These are phyloP conservation scores for Montipora cactus DNA, from an alignment of 64 coral and sea anemone species.

Conservation along the genomic window DNA sequence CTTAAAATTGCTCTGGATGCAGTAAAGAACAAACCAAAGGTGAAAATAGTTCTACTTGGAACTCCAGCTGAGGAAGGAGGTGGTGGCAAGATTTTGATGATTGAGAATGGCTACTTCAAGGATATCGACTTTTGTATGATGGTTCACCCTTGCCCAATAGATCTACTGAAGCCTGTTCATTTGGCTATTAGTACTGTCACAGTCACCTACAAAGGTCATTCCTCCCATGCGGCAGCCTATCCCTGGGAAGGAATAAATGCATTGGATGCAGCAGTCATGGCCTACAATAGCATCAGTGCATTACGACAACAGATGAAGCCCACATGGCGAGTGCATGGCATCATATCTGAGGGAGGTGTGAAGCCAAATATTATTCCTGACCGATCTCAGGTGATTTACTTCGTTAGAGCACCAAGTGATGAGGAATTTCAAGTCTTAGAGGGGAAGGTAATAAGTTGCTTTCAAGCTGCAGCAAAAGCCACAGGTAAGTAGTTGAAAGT, in stretches of 20 bases:
- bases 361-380: conserved; percentile 88
- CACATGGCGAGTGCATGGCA: conserved; percentile 86
- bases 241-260: conserved; percentile 92
- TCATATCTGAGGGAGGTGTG: conserved; percentile 78
- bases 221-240: conserved; percentile 79
- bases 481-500: conserved; percentile 42
- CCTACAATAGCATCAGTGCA: conserved; percentile 76
- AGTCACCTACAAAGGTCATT: conserved; percentile 72
- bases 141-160: conserved; percentile 78
- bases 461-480: conserved; percentile 85
- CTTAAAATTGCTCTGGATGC: conserved; percentile 57
- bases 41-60: conserved; percentile 72
- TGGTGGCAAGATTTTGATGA: conserved; percentile 87
- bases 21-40: conserved; percentile 25
- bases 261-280: conserved; percentile 83
- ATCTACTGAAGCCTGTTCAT: conserved; percentile 2
- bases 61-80: conserved; percentile 90
- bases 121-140: conserved; percentile 88
- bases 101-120: conserved; percentile 89
- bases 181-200: not conserved
- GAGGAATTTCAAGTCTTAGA: conserved; percentile 59
- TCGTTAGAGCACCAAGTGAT: conserved; percentile 46
- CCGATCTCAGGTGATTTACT: conserved; percentile 64
- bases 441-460: conserved; percentile 65
- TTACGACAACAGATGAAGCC: conserved; percentile 91